Conservation (phyloP, 2,797 vertebrate species). For the Vireo griseus region DNA sequence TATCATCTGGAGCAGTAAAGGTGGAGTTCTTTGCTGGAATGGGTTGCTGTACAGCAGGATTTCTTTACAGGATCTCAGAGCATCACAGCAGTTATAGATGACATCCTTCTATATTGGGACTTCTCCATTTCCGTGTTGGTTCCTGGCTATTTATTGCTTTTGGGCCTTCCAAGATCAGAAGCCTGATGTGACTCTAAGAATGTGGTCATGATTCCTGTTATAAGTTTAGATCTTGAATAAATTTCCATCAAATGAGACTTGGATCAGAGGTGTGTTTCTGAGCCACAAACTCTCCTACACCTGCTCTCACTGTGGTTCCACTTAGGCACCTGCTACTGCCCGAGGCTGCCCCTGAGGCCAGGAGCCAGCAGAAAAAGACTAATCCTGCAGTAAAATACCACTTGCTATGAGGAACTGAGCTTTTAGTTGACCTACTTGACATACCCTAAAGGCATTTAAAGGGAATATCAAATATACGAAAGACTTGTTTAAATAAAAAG, state of each 20-base stretch:
- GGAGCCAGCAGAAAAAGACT: background rate
- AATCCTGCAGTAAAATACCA: constrained; percentile 27
- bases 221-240: background rate
- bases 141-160: background rate
- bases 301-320: background rate
- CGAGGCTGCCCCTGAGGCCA: constrained; percentile 7
- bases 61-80: background rate
- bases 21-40: background rate
- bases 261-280: background rate
- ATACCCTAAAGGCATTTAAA: constrained; percentile 36
- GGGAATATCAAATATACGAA: constrained; percentile 24
- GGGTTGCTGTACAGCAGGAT: background rate
- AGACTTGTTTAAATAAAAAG: constrained; percentile 13
- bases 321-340: constrained; percentile 21
- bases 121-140: background rate
- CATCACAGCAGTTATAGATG: background rate
- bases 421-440: constrained; percentile 42
- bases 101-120: background rate
- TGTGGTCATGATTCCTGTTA: background rate
- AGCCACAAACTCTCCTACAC: background rate
- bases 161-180: background rate
- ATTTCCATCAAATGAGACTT: background rate
- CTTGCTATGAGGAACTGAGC: constrained; percentile 34
- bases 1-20: background rate
- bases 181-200: background rate